phyloP scores from a whole-genome alignment of 2,888 invertebrate genomes.

The Adela reaumurella region DNA sequence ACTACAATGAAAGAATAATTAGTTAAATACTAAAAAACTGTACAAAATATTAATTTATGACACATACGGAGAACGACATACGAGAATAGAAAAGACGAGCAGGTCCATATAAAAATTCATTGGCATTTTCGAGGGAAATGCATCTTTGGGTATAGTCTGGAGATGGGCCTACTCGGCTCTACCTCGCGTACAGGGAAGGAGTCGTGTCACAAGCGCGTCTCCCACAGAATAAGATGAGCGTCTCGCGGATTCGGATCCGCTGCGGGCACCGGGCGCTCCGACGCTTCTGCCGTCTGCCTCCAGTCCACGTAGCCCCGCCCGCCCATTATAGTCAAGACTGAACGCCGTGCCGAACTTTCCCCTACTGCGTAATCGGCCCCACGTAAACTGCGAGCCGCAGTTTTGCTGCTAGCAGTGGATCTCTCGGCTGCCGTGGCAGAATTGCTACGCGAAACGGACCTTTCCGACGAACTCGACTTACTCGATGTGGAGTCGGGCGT shows the following conservation, averaged over 20 bases:
- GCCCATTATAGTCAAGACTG: slow-evolving; percentile 82
- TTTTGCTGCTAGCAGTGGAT: slow-evolving; percentile 21
- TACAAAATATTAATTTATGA: no score
- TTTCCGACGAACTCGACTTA: slow-evolving; percentile 38
- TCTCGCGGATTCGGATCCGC: slow-evolving; percentile 76
- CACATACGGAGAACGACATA: no score
- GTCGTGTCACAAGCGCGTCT: slow-evolving; percentile 53
- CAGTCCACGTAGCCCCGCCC: slow-evolving; percentile 87
- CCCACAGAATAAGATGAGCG: slow-evolving; percentile 89
- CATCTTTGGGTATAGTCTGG: no score
- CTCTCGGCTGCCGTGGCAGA: slow-evolving; percentile 18
- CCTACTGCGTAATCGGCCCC: slow-evolving; percentile 41
- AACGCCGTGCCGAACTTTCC: slow-evolving; percentile 58
- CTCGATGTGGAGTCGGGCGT: slow-evolving; percentile 40
- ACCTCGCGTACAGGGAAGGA: no score
- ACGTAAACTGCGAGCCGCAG: slow-evolving; percentile 36
- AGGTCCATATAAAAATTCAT: no score
- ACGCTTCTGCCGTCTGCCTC: slow-evolving; percentile 68
- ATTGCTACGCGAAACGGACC: slow-evolving; percentile 34
- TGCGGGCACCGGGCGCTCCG: slow-evolving; percentile 50
- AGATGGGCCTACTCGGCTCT: no score
- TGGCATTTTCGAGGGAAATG: no score
- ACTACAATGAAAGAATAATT: no score
- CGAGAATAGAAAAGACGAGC: no score
- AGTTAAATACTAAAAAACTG: no score